Conservation (phyloP, 2,888 invertebrate genomes). For the Patella pellucida region DNA sequence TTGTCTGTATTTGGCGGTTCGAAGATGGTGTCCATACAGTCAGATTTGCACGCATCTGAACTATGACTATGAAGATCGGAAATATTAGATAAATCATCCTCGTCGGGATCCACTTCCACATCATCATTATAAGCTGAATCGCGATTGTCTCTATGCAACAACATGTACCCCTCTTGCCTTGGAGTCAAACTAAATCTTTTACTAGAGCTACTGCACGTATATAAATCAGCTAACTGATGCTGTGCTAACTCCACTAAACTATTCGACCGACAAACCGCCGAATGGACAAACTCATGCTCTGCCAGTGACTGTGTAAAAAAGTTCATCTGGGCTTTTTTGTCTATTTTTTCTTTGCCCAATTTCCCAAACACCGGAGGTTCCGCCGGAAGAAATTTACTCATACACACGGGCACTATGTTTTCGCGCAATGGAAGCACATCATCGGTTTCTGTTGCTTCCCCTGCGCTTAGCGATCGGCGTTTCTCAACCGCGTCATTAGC, state of each 20-base stretch:
- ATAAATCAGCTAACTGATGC: slow-evolving; percentile 35
- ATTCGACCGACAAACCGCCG: slow-evolving; percentile 42
- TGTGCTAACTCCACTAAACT: slow-evolving; percentile 54
- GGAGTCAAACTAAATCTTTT: slow-evolving; percentile 51
- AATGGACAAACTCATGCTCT: slow-evolving; percentile 24
- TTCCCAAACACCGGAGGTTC: background rate
- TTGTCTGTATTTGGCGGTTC: background rate
- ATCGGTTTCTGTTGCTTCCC: background rate
- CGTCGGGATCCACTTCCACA: slow-evolving; percentile 45
- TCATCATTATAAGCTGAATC: slow-evolving; percentile 47
- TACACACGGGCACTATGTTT: background rate
- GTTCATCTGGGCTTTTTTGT: slow-evolving; percentile 31
- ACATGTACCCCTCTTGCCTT: slow-evolving; percentile 48
- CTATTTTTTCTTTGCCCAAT: slow-evolving; percentile 19
- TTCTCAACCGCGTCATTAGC: background rate
- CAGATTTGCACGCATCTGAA: slow-evolving; percentile 1
- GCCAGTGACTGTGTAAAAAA: slow-evolving; percentile 31
- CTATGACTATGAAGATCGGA: slow-evolving; percentile 5
- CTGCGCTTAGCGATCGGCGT: background rate
- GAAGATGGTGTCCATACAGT: background rate
- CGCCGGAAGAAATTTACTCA: background rate
- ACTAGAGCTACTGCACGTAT: slow-evolving; percentile 28
- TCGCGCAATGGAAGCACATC: background rate
- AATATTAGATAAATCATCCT: slow-evolving; percentile 26
- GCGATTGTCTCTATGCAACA: slow-evolving; percentile 42